Evolutionary conservation across 92 coral and sea anemone genomes (phyloP), one percentile per base, ranked within the genome.

Genomic region (Chrysogorgia sp.): DNA sequence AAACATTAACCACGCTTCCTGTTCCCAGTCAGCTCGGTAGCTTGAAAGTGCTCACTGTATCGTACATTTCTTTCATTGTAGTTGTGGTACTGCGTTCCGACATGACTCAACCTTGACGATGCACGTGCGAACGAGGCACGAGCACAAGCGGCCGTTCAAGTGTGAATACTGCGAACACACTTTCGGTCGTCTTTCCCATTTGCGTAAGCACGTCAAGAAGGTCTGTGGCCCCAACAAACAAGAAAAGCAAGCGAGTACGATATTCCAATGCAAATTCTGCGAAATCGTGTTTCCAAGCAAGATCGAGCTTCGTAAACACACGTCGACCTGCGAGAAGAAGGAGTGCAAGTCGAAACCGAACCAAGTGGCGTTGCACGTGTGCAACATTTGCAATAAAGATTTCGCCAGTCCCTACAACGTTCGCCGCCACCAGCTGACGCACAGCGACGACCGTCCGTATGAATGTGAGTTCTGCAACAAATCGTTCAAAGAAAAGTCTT

Each of bases 361-460:
- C 52, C 97, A 96, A 82, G 99, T 96, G 22, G 92, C 99, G n/a
- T 78, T 96, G 65, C 99, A 96, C 75, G 92, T 96, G 49, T 96
- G 99, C 63, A 96, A 96, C 25, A 89, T 90, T 29, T 96, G 99
- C 67, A 92, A 90, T 70, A 96, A 96, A 69, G 99, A 96, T 75
- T 96, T 96, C 80, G 99, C 99, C 79, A 96, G 99, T 55, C 99
- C 99, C 0, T 96, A 96, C 90, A 96, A 96, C 82, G 86, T 96
- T 26, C 92, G 96, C 10, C 90, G 99, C 10, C 99, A 96, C 23
- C 97, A 87, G 25, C 90, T 96, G 59, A 96, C 99, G 8, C 99
- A 96, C 84, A 96, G 97, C 68, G 99, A 96, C 63, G 99, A 96
- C 79, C 90, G 92, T 24, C 99, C 99, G 4, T 96, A 77, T 74